Evolutionary conservation across 2,113 vertebrate genomes (phyloP).

Genomic region (Callionymus lyra): DNA sequence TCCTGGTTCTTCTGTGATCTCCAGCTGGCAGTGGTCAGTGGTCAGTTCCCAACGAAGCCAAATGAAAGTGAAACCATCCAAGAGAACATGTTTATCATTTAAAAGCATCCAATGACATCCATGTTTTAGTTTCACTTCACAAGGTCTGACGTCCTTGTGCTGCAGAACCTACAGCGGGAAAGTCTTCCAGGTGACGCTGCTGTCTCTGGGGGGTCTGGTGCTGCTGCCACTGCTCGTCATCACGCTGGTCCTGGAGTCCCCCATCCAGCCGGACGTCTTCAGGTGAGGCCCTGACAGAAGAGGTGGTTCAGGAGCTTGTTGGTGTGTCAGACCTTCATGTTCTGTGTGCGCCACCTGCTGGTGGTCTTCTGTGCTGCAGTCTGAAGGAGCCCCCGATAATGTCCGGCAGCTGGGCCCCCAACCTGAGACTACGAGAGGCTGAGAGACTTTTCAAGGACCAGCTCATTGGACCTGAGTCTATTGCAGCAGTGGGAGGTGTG

Average conservation of each 20-base stretch:
- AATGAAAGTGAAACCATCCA: no score
- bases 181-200: slow-evolving; percentile 82
- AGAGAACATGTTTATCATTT: no score
- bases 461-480: slow-evolving; percentile 83
- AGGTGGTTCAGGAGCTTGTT: neutral
- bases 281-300: slow-evolving; percentile 57
- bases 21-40: no score
- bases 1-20: no score
- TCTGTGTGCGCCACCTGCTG: slow-evolving; percentile 3
- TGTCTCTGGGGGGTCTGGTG: slow-evolving; percentile 71
- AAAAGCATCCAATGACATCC: no score
- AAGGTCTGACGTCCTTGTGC: neutral
- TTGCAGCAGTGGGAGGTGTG: slow-evolving; percentile 83
- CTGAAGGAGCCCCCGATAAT: slow-evolving; percentile 83
- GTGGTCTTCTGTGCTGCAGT: slow-evolving; percentile 42
- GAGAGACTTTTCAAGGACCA: slow-evolving; percentile 82
- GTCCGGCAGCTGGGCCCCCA: slow-evolving; percentile 77
- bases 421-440: slow-evolving; percentile 76
- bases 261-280: slow-evolving; percentile 82
- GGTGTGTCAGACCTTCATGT: neutral
- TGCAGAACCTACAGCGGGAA: slow-evolving; percentile 84
- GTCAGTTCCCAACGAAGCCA: no score
- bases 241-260: slow-evolving; percentile 79
- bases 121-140: no score
- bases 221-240: slow-evolving; percentile 75